Evolutionary conservation across 2,113 vertebrate genomes (phyloP).

Genomic region (Lycaon pictus): DNA sequence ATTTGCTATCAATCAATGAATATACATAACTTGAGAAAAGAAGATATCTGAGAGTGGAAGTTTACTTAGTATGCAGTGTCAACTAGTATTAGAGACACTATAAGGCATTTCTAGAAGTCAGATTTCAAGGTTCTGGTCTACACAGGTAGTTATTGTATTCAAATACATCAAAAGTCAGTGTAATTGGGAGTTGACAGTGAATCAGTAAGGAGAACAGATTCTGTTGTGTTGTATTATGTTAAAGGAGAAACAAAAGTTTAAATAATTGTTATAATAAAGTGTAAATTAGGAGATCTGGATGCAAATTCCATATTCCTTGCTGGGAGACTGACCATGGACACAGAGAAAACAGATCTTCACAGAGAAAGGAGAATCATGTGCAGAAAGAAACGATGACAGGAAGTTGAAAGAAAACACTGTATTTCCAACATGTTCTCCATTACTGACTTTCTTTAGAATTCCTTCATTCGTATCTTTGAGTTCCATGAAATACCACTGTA

Average conservation of each 20-base stretch:
- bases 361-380: neutral
- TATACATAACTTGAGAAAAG: neutral
- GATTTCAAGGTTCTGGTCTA: neutral
- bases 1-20: neutral
- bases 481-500: neutral
- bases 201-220: neutral
- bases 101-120: neutral
- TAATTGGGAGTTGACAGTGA: neutral
- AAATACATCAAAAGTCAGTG: neutral
- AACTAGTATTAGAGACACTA: neutral
- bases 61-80: neutral
- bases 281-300: neutral
- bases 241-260: conserved; percentile 10
- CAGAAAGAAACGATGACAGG: neutral
- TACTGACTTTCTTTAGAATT: neutral
- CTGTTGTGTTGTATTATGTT: neutral
- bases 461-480: neutral
- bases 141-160: neutral
- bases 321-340: neutral
- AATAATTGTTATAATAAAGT: neutral
- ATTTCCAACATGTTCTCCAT: neutral
- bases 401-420: neutral
- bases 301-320: neutral
- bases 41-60: neutral
- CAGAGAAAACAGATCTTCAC: neutral